Percentiles rank a stretch among this genome's conserved stretches.
phyloP scores from a whole-genome alignment of 2,113 vertebrate species.

The Corapipo altera region DNA sequence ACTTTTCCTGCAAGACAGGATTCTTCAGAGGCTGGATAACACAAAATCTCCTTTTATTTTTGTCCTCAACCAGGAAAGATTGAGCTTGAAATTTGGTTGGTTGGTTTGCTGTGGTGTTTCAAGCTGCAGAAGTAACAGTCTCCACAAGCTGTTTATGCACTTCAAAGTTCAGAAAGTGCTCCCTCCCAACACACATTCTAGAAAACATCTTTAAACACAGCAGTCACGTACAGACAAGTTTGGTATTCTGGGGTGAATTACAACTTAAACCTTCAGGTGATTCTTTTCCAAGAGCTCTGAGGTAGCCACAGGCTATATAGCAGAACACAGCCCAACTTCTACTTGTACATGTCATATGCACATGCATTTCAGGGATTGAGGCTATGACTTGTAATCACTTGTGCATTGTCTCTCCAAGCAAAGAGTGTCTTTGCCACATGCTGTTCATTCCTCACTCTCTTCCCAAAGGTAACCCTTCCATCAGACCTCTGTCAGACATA shows the following conservation, averaged over 20 bases:
- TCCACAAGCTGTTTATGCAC: neutral
- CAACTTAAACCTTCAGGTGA: neutral
- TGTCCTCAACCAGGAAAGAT: neutral
- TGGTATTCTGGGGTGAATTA: neutral
- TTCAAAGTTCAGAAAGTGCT: neutral
- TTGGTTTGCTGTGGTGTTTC: neutral
- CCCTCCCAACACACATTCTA: neutral
- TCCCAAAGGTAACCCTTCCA: neutral
- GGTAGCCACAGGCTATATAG: neutral
- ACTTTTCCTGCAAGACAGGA: neutral
- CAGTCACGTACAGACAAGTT: neutral
- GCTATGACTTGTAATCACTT: neutral
- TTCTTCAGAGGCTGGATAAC: neutral
- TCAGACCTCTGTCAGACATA: neutral
- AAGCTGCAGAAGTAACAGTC: neutral
- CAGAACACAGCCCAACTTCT: neutral
- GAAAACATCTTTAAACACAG: neutral
- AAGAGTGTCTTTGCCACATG: neutral
- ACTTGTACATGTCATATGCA: neutral
- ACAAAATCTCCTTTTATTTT: neutral
- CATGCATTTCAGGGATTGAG: neutral
- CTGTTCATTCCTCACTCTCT: neutral
- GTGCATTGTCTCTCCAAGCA: neutral
- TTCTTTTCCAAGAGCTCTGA: neutral
- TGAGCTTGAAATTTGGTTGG: neutral